phyloP scores from a whole-genome alignment of 2,797 vertebrate genomes.

The Garrulus glandarius region DNA sequence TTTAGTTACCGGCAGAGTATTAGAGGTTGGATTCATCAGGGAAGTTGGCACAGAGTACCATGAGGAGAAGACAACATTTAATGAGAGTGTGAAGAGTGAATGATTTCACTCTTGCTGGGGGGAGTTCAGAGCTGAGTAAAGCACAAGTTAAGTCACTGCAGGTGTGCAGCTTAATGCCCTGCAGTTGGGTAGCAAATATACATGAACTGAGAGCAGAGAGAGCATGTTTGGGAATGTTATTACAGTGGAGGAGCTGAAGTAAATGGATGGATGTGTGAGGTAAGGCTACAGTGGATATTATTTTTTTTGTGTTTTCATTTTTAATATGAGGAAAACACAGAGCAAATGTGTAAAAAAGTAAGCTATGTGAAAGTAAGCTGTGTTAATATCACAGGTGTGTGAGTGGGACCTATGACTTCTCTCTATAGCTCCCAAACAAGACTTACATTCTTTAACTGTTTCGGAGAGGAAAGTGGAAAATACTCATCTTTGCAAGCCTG shows the following conservation, averaged over 20 bases:
- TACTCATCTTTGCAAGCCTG: background rate
- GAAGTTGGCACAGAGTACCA: background rate
- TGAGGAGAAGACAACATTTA: background rate
- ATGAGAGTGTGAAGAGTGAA: background rate
- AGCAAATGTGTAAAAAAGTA: background rate
- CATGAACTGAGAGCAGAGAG: background rate
- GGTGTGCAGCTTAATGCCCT: slow-evolving; percentile 18
- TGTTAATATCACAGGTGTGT: background rate
- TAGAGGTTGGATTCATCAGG: background rate
- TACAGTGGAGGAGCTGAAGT: background rate
- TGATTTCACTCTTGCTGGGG: background rate
- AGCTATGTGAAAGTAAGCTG: background rate
- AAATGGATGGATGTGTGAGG: background rate
- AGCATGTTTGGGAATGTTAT: fast-evolving
- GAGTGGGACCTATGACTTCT: background rate
- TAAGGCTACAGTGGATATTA: background rate
- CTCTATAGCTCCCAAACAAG: fast-evolving
- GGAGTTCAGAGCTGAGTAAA: background rate
- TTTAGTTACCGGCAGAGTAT: background rate
- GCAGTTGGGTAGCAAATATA: background rate
- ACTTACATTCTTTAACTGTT: background rate
- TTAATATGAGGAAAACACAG: background rate
- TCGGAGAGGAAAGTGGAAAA: background rate
- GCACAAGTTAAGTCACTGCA: background rate
- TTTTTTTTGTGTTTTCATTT: background rate